These are phyloP conservation scores for Magallana angulata DNA, from an alignment of 1,140 invertebrate genomes.

Conservation along the genomic window DNA sequence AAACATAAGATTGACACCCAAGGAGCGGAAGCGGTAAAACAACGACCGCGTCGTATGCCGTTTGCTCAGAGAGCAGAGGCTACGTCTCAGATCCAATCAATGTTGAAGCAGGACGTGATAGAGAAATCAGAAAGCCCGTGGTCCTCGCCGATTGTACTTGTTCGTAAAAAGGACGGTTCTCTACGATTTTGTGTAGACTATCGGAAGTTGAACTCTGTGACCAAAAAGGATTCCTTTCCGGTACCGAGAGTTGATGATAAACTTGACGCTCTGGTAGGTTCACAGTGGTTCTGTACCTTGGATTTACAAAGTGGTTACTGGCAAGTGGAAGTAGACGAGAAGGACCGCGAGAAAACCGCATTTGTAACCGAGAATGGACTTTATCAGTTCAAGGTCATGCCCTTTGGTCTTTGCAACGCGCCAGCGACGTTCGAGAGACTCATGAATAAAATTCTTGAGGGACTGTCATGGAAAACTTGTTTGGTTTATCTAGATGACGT, in stretches of 20 bases:
- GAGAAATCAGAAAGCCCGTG: background rate
- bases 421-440: no score
- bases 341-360: no score
- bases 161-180: background rate
- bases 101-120: conserved; percentile 33
- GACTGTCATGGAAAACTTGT: conserved; percentile 58
- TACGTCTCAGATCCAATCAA: background rate
- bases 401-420: no score
- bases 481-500: conserved; percentile 72
- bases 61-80: background rate
- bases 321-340: background rate
- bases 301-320: conserved; percentile 69
- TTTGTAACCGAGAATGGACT: no score
- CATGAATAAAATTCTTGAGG: no score
- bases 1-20: background rate
- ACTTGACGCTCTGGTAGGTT: conserved; percentile 73
- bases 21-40: background rate
- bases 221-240: conserved; percentile 79
- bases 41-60: background rate
- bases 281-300: conserved; percentile 77
- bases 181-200: background rate
- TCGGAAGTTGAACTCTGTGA: background rate
- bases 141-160: background rate
- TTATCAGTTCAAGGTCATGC: no score
- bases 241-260: conserved; percentile 80